Evolutionary conservation across 2,113 vertebrate genomes (phyloP).

Genomic region (Vulpes lagopus): DNA sequence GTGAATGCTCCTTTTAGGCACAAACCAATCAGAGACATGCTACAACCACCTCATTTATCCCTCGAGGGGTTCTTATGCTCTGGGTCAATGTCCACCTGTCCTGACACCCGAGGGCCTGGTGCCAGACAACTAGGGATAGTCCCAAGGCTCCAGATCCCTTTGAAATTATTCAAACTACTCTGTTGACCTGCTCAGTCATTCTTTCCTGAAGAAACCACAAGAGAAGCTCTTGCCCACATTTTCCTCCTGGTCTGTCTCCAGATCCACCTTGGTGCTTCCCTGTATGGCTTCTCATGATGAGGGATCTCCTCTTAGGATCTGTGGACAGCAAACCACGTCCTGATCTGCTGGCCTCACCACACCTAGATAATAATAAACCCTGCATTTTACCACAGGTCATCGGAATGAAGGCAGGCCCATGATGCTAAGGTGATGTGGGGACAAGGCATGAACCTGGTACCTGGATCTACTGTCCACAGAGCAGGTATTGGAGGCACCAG

Average conservation of each 20-base stretch:
- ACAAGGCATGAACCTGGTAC: accelerated
- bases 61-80: accelerated
- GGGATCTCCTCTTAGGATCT: background rate
- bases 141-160: background rate
- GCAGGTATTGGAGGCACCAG: background rate
- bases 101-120: background rate
- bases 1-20: background rate
- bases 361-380: background rate
- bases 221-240: background rate
- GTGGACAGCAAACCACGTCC: background rate
- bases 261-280: background rate
- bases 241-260: background rate
- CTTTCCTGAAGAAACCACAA: background rate
- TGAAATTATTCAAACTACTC: background rate
- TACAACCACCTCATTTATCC: background rate
- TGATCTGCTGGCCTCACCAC: too few species aligned
- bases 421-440: accelerated
- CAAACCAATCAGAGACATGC: background rate
- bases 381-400: background rate
- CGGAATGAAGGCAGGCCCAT: background rate
- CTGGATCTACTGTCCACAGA: background rate
- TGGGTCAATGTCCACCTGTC: background rate
- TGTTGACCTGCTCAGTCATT: background rate
- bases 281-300: accelerated
- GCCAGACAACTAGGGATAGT: background rate